Conservation (phyloP, 2,113 vertebrate genomes). For the Rhabdomys dilectus region DNA sequence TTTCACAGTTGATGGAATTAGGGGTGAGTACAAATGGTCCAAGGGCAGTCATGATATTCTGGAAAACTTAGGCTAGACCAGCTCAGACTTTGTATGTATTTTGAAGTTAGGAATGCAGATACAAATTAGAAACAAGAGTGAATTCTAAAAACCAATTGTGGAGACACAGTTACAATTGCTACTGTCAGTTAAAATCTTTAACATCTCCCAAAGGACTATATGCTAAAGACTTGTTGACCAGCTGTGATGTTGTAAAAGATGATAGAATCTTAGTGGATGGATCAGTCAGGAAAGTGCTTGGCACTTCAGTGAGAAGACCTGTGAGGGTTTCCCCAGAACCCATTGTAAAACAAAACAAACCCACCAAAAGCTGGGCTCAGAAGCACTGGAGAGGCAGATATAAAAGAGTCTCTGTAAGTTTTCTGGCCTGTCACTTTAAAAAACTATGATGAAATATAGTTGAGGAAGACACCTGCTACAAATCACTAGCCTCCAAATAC, state of each 20-base stretch:
- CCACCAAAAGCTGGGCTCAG: background rate
- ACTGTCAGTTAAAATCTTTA: background rate
- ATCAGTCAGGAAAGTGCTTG: too few relatives aligned
- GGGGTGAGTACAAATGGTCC: background rate
- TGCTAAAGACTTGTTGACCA: background rate
- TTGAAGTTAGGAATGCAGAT: conserved; percentile 2
- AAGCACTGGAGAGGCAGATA: background rate
- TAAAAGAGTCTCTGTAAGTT: background rate
- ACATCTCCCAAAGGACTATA: background rate
- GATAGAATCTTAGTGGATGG: too few relatives aligned
- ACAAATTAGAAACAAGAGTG: background rate
- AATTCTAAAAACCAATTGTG: background rate
- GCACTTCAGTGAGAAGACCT: background rate
- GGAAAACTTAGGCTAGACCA: background rate
- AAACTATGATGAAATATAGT: background rate
- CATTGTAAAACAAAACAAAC: background rate
- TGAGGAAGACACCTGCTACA: background rate
- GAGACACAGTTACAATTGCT: background rate
- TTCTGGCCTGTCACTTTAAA: background rate
- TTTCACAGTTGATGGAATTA: background rate
- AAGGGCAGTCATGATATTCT: background rate
- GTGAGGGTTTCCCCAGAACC: background rate
- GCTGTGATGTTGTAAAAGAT: background rate
- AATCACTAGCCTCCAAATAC: background rate
- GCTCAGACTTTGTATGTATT: background rate